Conservation (phyloP, 2,888 invertebrate genomes). For the Dorcus hopei region DNA sequence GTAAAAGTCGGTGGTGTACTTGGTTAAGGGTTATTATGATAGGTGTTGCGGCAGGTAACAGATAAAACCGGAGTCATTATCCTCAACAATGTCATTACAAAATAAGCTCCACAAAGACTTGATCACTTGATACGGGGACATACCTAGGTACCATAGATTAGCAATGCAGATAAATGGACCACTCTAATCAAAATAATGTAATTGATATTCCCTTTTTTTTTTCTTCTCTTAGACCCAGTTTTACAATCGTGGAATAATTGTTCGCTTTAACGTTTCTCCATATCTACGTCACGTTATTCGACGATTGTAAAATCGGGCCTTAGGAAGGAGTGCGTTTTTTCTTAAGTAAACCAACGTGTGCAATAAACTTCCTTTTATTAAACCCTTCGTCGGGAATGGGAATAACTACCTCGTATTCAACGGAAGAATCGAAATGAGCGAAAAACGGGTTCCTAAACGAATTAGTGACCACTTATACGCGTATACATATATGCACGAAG, state of each 20-base stretch:
- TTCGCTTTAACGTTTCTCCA: too few species aligned
- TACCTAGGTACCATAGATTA: background rate
- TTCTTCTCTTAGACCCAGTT: too few species aligned
- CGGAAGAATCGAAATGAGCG: background rate
- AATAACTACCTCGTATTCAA: background rate
- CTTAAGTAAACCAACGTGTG: background rate
- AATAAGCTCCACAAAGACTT: slow-evolving; percentile 37
- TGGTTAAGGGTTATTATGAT: background rate
- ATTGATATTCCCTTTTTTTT: background rate
- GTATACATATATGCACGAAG: slow-evolving; percentile 7
- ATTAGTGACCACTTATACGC: slow-evolving; percentile 24
- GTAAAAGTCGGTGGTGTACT: background rate
- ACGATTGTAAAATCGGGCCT: too few species aligned
- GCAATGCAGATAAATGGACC: background rate
- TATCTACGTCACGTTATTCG: too few species aligned
- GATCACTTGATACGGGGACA: background rate
- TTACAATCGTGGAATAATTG: too few species aligned
- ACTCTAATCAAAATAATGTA: background rate
- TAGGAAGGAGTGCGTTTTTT: too few species aligned
- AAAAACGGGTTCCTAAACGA: slow-evolving; percentile 22
- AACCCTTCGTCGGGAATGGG: background rate
- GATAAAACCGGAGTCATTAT: slow-evolving; percentile 9
- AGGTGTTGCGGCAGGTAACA: background rate
- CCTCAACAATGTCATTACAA: slow-evolving; percentile 36
- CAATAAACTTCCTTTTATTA: background rate